phyloP scores from a whole-genome alignment of 2,113 vertebrate genomes.

The Pteropus alecto region DNA sequence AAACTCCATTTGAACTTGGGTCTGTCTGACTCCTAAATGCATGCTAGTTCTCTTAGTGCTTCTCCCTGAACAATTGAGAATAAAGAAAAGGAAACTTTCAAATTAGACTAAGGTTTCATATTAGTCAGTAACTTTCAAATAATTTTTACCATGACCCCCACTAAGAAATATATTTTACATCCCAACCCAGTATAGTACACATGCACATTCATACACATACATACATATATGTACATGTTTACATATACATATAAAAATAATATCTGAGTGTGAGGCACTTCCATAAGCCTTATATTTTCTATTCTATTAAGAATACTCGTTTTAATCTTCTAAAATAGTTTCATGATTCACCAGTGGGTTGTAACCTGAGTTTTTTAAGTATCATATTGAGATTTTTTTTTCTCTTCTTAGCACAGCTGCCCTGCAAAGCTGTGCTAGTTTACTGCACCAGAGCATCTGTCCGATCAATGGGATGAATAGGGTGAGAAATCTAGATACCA shows the following conservation, averaged over 20 bases:
- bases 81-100: constrained; percentile 10
- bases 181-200: neutral
- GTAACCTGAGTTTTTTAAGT: neutral
- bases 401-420: neutral
- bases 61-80: neutral
- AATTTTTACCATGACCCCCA: neutral
- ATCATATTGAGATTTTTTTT: neutral
- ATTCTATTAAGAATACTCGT: neutral
- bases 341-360: neutral
- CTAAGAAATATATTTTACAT: constrained; percentile 26
- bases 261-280: neutral
- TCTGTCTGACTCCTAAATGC: neutral
- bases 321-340: constrained; percentile 3
- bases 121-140: constrained; percentile 17
- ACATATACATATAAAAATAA: neutral
- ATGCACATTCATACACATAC: no score
- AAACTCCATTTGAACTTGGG: neutral
- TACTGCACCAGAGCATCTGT: neutral
- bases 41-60: neutral
- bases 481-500: neutral
- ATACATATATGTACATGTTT: neutral
- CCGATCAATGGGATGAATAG: neutral
- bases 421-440: neutral
- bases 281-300: neutral
- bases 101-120: neutral